phyloP scores from a whole-genome alignment of 2,113 vertebrate genomes.

The Pelusios castaneus region DNA sequence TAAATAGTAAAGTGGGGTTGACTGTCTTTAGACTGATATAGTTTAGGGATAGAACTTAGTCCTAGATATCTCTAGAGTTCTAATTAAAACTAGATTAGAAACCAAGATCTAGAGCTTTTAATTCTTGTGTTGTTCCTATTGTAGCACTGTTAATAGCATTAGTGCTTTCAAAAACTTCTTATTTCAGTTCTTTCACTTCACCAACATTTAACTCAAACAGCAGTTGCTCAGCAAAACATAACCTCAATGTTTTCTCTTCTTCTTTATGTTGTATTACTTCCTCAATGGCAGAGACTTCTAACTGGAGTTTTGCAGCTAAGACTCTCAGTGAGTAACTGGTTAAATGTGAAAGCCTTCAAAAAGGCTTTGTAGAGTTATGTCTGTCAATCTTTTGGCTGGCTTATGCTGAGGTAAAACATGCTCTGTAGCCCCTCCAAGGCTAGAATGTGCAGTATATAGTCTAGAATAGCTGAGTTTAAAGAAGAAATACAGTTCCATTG shows the following conservation, averaged over 20 bases:
- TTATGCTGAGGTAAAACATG: neutral
- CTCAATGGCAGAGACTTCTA: neutral
- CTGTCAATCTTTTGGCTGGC: neutral
- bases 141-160: neutral
- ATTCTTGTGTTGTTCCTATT: neutral
- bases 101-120: neutral
- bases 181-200: neutral
- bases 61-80: neutral
- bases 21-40: neutral
- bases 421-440: neutral
- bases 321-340: neutral
- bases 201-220: neutral
- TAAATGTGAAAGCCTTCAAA: neutral
- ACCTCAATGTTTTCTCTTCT: neutral
- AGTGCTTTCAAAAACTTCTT: neutral
- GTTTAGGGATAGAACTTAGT: too few relatives aligned
- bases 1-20: fast-evolving
- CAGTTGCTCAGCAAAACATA: neutral
- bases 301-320: neutral
- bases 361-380: neutral
- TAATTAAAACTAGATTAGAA: neutral
- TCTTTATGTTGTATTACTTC: neutral
- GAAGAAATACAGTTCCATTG: neutral
- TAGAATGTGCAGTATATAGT: neutral
- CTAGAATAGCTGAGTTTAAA: neutral